Evolutionary conservation across 1,140 invertebrate species (phyloP).

Genomic region (Pollicipes pollicipes): DNA sequence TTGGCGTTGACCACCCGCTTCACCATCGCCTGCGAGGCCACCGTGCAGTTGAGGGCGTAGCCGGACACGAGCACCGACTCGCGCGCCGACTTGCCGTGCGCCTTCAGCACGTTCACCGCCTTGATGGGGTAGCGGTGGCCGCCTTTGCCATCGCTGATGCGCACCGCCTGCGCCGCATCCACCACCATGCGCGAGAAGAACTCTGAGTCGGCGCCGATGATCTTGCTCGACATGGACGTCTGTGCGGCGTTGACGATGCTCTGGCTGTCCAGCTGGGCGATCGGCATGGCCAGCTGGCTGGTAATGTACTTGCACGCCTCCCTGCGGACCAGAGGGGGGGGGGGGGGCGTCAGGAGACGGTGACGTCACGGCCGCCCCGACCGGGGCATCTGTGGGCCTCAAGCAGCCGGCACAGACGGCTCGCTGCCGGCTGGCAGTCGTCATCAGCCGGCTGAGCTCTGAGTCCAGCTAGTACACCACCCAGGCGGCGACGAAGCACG

Average conservation of each 20-base stretch:
- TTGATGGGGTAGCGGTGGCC: constrained; percentile 80
- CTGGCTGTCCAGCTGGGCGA: constrained; percentile 73
- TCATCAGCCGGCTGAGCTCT: too few species aligned
- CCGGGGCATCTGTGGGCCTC: too few species aligned
- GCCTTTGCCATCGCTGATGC: constrained; percentile 65
- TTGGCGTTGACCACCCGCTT: constrained; percentile 84
- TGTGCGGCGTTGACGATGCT: constrained; percentile 86
- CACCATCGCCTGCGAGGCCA: constrained; percentile 90
- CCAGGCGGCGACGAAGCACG: too few species aligned
- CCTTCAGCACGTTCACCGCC: constrained; percentile 92
- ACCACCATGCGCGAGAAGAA: constrained; percentile 94
- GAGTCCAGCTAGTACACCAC: too few species aligned
- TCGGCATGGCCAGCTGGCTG: constrained; percentile 75
- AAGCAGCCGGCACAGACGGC: too few species aligned
- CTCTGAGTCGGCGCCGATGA: constrained; percentile 58
- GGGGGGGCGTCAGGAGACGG: too few species aligned
- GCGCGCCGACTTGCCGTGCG: constrained; percentile 80
- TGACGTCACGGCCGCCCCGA: too few species aligned
- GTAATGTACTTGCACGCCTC: constrained; percentile 77
- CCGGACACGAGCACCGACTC: constrained; percentile 81
- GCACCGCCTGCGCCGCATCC: constrained; percentile 75
- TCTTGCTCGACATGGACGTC: constrained; percentile 97
- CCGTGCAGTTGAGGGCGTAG: constrained; percentile 97
- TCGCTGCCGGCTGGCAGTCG: too few species aligned
- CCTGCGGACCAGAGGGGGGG: constrained; percentile 30